These are phyloP conservation scores for Drosophila engyochracea DNA, from an alignment of 2,888 invertebrate species.

Conservation along the genomic window DNA sequence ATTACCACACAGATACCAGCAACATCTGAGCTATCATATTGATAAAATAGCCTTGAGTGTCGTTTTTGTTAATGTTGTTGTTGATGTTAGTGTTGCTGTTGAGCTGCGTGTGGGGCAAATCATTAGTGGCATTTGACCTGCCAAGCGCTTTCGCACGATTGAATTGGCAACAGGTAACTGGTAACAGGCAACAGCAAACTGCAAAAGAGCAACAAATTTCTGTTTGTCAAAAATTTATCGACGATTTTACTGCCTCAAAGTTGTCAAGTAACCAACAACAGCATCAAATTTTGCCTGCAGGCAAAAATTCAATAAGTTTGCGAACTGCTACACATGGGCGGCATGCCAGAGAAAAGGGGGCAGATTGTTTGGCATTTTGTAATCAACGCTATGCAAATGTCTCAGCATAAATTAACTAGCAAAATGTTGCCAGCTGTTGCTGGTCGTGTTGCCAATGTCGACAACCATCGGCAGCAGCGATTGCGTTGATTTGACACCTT, in stretches of 20 bases:
- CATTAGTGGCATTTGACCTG: constrained; percentile 83
- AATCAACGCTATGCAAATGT: constrained; percentile 80
- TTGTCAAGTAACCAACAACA: constrained; percentile 25
- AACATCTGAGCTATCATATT: constrained; percentile 64
- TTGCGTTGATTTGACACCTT: constrained; percentile 75
- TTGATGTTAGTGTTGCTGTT: constrained; percentile 7
- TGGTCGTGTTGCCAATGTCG: constrained; percentile 42
- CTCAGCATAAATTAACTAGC: constrained; percentile 82
- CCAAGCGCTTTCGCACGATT: constrained; percentile 73
- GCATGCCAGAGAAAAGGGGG: constrained; percentile 43
- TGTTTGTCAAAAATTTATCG: constrained; percentile 73
- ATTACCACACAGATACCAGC: constrained; percentile 63
- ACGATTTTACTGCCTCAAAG: constrained; percentile 42
- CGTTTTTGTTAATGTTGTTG: constrained; percentile 41
- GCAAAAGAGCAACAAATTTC: constrained; percentile 48
- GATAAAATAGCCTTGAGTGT: constrained; percentile 78
- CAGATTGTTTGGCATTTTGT: constrained; percentile 72
- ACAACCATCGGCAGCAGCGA: constrained; percentile 57
- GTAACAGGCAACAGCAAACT: constrained; percentile 22
- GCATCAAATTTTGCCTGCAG: constrained; percentile 48
- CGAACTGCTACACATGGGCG: constrained; percentile 43
- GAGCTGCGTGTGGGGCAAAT: constrained; percentile 77
- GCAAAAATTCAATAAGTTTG: constrained; percentile 55
- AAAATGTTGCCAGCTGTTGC: constrained; percentile 52
- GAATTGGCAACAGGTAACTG: constrained; percentile 64